phyloP scores from a whole-genome alignment of 1,140 invertebrate genomes.

The Drosophila baimaii region DNA sequence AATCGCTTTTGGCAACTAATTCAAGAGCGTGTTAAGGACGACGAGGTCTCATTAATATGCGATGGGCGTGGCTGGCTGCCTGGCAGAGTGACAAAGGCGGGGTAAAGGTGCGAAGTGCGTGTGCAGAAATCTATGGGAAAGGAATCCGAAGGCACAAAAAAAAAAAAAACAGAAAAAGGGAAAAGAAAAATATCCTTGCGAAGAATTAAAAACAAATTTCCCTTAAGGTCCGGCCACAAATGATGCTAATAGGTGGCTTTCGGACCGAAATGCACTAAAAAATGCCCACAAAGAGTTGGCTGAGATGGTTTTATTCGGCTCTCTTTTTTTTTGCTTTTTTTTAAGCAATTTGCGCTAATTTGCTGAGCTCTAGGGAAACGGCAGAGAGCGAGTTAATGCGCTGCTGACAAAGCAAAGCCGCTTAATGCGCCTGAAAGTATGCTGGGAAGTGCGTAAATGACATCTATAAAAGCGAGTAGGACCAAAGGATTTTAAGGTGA shows the following conservation, averaged over 20 bases:
- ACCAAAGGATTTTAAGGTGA: background rate
- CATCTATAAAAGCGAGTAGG: background rate
- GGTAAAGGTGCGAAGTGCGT: slow-evolving; percentile 24
- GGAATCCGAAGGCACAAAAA: no score
- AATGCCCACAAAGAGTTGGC: slow-evolving; percentile 20
- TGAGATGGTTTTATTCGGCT: slow-evolving; percentile 1
- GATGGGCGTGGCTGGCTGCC: slow-evolving; percentile 36
- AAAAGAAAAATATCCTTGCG: slow-evolving; percentile 5
- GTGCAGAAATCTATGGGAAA: background rate
- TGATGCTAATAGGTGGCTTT: slow-evolving; percentile 35
- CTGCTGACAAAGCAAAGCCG: slow-evolving; percentile 31
- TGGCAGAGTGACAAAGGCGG: slow-evolving; percentile 31
- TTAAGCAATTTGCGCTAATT: slow-evolving; percentile 33
- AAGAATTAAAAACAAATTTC: slow-evolving; percentile 46
- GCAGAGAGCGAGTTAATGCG: slow-evolving; percentile 31
- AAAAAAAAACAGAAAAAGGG: no score
- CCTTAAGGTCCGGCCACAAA: slow-evolving; percentile 27
- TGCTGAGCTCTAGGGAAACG: slow-evolving; percentile 6
- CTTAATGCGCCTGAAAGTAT: slow-evolving; percentile 18
- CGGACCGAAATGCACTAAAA: slow-evolving; percentile 11
- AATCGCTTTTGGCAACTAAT: slow-evolving; percentile 67
- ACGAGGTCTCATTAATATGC: slow-evolving; percentile 72
- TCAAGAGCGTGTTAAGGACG: slow-evolving; percentile 78
- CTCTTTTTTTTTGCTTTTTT: background rate
- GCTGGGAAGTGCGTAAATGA: slow-evolving; percentile 14